Base-by-base conservation (phyloP, 1,140 invertebrate genomes). In the Heliconius congener region DNA sequence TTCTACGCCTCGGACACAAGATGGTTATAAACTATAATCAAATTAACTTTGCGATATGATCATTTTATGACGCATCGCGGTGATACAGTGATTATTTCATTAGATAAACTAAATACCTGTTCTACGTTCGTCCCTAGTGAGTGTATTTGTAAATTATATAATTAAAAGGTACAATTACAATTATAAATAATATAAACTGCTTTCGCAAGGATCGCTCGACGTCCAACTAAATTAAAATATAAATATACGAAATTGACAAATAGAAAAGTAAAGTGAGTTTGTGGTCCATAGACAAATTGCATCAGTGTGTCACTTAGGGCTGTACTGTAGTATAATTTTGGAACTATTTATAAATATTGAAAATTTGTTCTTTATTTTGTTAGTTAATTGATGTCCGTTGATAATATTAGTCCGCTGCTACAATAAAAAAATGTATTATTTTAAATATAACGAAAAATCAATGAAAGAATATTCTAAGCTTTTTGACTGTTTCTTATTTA, bases 21-120 rank as follows among this genome's bases (percentile, higher is more conserved):
- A 60, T 78, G 84, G 82, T 50, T 77, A 52, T 87, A 84, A 87
- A 86, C 84, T 78, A 57, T 87, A 84, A 87, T 88, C 84, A 71
- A 84, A 80, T 85, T 85, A 86, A n/a, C 60, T 71, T 52, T 78
- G 30, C 39, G 76, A 66, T 79, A 76, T 80, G 76, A 77, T 70
- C 77, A 79, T 81, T 81, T 82, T 82, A 60, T 88, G 87, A 88
- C 85, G 84, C 83, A 66, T 30, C 27, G 27, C 27, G 13, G 13
- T 66, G 60, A 66, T n/a, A 27, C 11, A 30, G 60, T 66, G 23
- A 66, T 27, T 30, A 23, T 66, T 30, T 66, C 4, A 27, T 66
- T 66, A 66, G 27, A 27, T 30, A 66, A 66, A 66, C 27, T 66
- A 30, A 27, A 66, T 66, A 66, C 60, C 60, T 66, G 60, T 30